These are phyloP conservation scores for Perizoma flavofasciatum DNA, from an alignment of 2,888 invertebrate species.

Conservation along the genomic window DNA sequence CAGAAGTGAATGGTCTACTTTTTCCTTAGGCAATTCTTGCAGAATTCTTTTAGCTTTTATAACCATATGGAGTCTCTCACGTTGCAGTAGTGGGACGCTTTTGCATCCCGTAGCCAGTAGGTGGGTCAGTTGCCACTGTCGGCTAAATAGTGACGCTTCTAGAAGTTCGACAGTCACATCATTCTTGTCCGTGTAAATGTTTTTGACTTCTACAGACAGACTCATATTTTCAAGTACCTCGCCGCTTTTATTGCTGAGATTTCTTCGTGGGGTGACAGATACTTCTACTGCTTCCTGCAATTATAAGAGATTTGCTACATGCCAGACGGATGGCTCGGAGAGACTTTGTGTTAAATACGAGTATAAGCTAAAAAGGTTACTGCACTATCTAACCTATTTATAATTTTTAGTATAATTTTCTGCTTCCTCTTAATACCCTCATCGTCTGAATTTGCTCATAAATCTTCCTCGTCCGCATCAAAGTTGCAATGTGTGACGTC, in stretches of 20 bases:
- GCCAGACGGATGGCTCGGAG: too few relatives aligned
- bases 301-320: not conserved
- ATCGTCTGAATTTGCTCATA: too few relatives aligned
- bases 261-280: conserved; percentile 80
- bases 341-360: too few relatives aligned
- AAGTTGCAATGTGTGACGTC: too few relatives aligned
- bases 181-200: conserved; percentile 86
- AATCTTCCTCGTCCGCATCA: too few relatives aligned
- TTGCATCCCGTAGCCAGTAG: conserved; percentile 60
- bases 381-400: too few relatives aligned
- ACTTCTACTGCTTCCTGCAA: conserved; percentile 83
- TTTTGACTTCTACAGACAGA: conserved; percentile 87
- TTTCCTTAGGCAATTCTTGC: conserved; percentile 48
- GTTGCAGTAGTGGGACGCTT: conserved; percentile 55
- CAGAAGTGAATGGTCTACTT: conserved; percentile 61
- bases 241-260: conserved; percentile 63
- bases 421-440: too few relatives aligned
- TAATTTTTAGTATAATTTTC: too few relatives aligned
- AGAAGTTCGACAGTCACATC: conserved; percentile 83
- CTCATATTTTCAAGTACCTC: conserved; percentile 84
- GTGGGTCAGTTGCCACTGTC: conserved; percentile 83
- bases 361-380: too few relatives aligned
- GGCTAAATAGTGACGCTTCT: conserved; percentile 85
- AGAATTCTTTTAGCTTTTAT: conserved; percentile 64
- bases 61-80: conserved; percentile 72